Base-by-base conservation (phyloP, 2,888 invertebrate species). In the Colletes collaris region DNA sequence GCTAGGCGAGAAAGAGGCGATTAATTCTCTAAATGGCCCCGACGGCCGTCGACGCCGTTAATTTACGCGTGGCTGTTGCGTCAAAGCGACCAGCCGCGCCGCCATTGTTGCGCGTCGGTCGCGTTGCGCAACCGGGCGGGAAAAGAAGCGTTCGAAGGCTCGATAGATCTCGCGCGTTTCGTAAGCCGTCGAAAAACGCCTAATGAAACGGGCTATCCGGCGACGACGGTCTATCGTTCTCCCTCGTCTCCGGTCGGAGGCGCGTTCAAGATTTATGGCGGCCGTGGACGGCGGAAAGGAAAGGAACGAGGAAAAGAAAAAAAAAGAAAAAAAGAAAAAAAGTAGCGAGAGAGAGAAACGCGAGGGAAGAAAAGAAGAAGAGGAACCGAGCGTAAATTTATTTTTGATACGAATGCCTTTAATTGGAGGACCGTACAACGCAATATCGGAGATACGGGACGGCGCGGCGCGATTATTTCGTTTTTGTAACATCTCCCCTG, bases 341-440 rank as follows among this genome's bases (percentile, higher is more conserved):
- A 40, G 19, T n/a, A 53, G 40, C 4, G 8, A 4, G 44, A 3
- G 6, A 27, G 10, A 13, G n/a, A 13, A 52, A 13, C 56, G 3
- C n/a, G n/a, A 35, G 35, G 4, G 16, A 19, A 4, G 13, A 44
- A 59, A 58, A 53, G 52, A 58, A 40, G 68, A 53, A 2, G 44
- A n/a, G 35, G 40, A 35, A 63, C 11, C 11, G 52, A 52, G 62
- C 63, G 75, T 81, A 81, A 75, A 81, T 81, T 81, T 80, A 81
- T 76, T 79, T 74, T 75, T 84, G 74, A 82, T 77, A 75, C 80
- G 76, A 80, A 82, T 82, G 71, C 70, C 75, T 79, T 82, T 82
- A 82, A 82, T 82, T 82, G 77, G 82, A 73, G 82, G 68, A 62
- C 19, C 75, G 53, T 73, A 74, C 55, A 71, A 82, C 76, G 82